Evolutionary conservation across 2,797 vertebrate genomes (phyloP).

Genomic region (Sebastes cheni): DNA sequence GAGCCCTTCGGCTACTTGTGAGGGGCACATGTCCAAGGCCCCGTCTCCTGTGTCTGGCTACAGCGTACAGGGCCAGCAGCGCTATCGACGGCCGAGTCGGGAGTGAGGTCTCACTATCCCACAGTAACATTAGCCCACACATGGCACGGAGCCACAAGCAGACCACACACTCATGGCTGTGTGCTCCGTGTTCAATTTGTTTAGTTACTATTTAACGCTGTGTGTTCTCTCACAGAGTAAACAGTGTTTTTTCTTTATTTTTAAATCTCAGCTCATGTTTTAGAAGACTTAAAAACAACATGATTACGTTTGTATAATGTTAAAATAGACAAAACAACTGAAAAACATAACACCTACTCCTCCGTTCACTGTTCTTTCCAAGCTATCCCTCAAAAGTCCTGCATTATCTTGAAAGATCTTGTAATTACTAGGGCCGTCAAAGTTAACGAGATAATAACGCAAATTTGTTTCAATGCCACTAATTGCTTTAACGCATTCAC

Average conservation of each 20-base stretch:
- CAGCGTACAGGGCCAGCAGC: constrained; percentile 50
- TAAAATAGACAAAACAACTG: background rate
- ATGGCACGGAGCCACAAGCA: constrained; percentile 50
- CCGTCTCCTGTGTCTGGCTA: constrained; percentile 57
- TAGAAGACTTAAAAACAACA: background rate
- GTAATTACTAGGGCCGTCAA: background rate
- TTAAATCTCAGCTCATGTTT: constrained; percentile 13
- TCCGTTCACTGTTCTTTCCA: background rate
- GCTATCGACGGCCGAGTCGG: constrained; percentile 29
- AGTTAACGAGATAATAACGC: too few species aligned
- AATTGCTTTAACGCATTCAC: too few species aligned
- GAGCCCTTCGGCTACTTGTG: constrained; percentile 51
- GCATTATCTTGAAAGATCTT: background rate
- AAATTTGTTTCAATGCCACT: too few species aligned
- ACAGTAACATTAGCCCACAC: constrained; percentile 58
- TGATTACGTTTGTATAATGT: background rate
- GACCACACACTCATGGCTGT: constrained; percentile 38
- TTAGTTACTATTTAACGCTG: constrained; percentile 20
- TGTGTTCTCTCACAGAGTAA: constrained; percentile 19
- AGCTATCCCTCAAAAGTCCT: background rate
- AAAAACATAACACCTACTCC: background rate
- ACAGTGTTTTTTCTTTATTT: background rate
- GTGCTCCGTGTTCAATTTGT: constrained; percentile 45
- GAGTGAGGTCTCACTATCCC: constrained; percentile 54
- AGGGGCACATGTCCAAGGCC: constrained; percentile 53